Evolutionary conservation across 2,888 invertebrate genomes (phyloP).

Genomic region (Trichogramma evanescens): DNA sequence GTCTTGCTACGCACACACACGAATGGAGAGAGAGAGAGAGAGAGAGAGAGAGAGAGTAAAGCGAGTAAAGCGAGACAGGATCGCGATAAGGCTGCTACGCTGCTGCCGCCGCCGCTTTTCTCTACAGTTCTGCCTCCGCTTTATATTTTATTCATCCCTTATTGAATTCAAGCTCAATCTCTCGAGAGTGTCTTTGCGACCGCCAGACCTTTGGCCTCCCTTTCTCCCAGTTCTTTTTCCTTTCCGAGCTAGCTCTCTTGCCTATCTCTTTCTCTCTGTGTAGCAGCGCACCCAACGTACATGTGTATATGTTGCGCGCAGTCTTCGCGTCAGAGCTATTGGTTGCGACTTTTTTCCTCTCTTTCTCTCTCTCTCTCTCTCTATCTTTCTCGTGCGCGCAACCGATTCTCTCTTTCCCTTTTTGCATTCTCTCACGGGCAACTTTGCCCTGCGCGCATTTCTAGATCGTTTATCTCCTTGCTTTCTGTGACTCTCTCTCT

Average conservation of each 20-base stretch:
- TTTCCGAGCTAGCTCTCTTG: constrained; percentile 14
- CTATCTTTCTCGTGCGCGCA: constrained; percentile 17
- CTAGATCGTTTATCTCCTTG: constrained; percentile 13
- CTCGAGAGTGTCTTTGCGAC: constrained; percentile 42
- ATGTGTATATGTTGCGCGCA: neutral
- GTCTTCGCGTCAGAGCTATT: constrained; percentile 20
- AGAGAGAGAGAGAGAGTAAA: too few relatives aligned
- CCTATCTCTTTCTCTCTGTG: constrained; percentile 7
- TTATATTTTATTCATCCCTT: constrained; percentile 48
- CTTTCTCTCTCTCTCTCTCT: constrained; percentile 20
- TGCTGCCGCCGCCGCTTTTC: neutral
- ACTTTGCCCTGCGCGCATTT: neutral
- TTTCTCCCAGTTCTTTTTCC: too few relatives aligned
- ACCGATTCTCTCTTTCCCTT: neutral
- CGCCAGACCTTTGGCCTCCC: neutral
- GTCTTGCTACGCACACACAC: too few relatives aligned
- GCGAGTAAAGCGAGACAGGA: too few relatives aligned
- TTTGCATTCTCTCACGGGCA: constrained; percentile 7
- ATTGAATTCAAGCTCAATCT: constrained; percentile 47
- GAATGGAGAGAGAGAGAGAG: too few relatives aligned
- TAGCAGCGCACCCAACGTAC: neutral
- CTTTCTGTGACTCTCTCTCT: constrained; percentile 23
- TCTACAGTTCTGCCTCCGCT: constrained; percentile 32
- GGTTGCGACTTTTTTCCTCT: constrained; percentile 23
- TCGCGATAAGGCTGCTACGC: too few relatives aligned